These are phyloP conservation scores for Tinamus guttatus DNA, from an alignment of 2,113 vertebrate species.

Conservation along the genomic window DNA sequence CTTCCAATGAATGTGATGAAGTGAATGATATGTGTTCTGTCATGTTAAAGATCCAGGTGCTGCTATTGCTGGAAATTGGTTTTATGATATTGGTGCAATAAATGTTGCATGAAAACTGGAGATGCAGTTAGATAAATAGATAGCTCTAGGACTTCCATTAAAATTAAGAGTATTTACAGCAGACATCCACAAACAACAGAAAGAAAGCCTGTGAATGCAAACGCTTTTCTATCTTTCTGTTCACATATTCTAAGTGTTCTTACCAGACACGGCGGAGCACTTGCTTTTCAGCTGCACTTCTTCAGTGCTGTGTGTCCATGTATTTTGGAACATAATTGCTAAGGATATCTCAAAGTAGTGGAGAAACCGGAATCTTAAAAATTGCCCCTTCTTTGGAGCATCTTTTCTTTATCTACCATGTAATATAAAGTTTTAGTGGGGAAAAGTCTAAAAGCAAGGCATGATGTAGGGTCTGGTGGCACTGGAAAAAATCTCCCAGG, in stretches of 20 bases:
- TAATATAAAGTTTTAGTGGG: not conserved
- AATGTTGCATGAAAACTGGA: not conserved
- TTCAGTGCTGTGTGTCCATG: not conserved
- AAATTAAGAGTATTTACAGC: not conserved
- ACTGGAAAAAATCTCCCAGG: not conserved
- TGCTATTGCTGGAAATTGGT: not conserved
- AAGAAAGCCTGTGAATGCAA: not conserved
- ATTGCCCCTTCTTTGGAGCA: not conserved
- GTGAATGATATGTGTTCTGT: not conserved
- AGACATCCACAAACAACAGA: not conserved
- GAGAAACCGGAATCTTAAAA: not conserved
- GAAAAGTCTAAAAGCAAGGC: not conserved
- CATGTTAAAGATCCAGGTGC: not conserved
- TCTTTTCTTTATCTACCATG: not conserved
- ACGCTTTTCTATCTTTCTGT: not conserved
- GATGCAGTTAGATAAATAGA: not conserved
- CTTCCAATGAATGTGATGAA: not conserved
- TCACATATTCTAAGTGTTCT: not conserved
- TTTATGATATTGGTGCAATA: not conserved
- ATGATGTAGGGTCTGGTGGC: not conserved
- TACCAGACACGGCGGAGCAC: not conserved
- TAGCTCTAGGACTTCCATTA: not conserved
- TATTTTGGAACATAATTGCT: not conserved
- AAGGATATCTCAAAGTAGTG: accelerated
- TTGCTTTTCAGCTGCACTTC: not conserved